Percentiles rank a stretch among this genome's conserved stretches.
phyloP scores from a whole-genome alignment of 2,113 vertebrate species.

The Crocuta crocuta region DNA sequence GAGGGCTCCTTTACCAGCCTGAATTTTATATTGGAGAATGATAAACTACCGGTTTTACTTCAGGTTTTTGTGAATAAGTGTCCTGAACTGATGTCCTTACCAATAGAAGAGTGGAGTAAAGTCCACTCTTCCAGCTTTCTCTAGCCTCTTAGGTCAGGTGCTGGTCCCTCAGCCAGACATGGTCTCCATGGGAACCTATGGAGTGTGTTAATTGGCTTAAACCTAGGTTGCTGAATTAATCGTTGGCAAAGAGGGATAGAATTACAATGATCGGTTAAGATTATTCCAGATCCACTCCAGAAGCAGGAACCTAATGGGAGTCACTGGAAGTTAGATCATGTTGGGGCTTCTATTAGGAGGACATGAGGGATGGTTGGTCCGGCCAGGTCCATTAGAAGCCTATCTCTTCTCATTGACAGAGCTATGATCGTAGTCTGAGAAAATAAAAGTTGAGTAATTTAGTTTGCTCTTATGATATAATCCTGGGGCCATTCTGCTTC shows the following conservation, averaged over 20 bases:
- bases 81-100: background rate
- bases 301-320: background rate
- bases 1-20: background rate
- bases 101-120: background rate
- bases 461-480: background rate
- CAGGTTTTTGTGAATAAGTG: background rate
- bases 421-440: background rate
- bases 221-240: background rate
- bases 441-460: background rate
- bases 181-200: background rate
- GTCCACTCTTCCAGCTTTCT: background rate
- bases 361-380: background rate
- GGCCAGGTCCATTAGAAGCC: background rate
- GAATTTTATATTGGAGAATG: background rate
- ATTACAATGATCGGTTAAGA: background rate
- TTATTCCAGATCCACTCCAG: background rate
- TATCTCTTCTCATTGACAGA: background rate
- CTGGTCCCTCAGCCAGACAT: background rate
- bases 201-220: background rate
- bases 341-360: background rate
- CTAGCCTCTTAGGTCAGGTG: background rate
- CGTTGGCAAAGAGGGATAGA: background rate
- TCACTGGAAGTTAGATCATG: background rate
- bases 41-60: background rate
- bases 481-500: background rate